Conservation (phyloP, 1,140 invertebrate genomes). For the Coelopa frigida region DNA sequence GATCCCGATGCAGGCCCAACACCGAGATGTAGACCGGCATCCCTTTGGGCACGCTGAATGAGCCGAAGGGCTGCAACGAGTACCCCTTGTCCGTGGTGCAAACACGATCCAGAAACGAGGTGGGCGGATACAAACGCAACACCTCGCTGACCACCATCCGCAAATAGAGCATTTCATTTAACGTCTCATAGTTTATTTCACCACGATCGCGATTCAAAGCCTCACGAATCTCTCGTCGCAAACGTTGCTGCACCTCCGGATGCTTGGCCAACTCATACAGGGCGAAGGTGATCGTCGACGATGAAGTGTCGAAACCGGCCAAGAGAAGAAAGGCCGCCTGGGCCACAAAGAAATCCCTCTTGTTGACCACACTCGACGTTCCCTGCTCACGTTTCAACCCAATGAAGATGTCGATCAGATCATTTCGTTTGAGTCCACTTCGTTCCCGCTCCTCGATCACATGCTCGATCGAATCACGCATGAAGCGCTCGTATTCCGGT, state of each 20-base stretch:
- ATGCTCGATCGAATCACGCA: conserved; percentile 38
- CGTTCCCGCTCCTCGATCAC: conserved; percentile 32
- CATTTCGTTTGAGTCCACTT: conserved; percentile 29
- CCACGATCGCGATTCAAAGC: conserved; percentile 32
- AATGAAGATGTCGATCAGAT: conserved; percentile 47
- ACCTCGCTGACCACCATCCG: conserved; percentile 47
- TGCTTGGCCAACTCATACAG: conserved; percentile 48
- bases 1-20: conserved; percentile 31
- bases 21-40: conserved; percentile 36
- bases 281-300: conserved; percentile 44
- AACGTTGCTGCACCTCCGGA: conserved; percentile 40
- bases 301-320: conserved; percentile 51
- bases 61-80: conserved; percentile 43
- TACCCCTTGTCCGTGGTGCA: conserved; percentile 26
- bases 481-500: conserved; percentile 31
- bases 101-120: conserved; percentile 49
- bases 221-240: conserved; percentile 39
- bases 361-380: conserved; percentile 17
- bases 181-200: conserved; percentile 41
- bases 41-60: conserved; percentile 18
- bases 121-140: conserved; percentile 51
- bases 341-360: conserved; percentile 49
- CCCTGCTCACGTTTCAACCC: conserved; percentile 33
- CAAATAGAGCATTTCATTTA: conserved; percentile 44
- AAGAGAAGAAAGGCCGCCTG: conserved; percentile 58